phyloP scores from a whole-genome alignment of 2,888 invertebrate species.

The Syritta pipiens region DNA sequence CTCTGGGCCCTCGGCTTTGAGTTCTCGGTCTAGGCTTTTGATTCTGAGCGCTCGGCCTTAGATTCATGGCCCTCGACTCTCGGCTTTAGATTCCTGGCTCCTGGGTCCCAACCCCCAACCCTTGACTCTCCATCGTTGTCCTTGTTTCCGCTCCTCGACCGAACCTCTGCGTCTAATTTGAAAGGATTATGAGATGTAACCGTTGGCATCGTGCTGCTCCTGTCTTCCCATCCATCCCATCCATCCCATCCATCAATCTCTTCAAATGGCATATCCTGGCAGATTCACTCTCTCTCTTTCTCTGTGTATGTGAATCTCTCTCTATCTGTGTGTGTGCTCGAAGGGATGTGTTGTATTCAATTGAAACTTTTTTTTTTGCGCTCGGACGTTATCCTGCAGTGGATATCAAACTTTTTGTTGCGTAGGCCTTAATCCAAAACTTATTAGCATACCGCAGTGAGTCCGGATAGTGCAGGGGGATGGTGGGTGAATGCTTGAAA shows the following conservation, averaged over 20 bases:
- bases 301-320: background rate
- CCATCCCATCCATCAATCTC: slow-evolving; percentile 8
- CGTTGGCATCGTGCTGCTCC: slow-evolving; percentile 5
- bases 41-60: background rate
- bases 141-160: background rate
- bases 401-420: slow-evolving; percentile 6
- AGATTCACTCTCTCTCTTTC: background rate
- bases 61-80: background rate
- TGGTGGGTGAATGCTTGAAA: too few species aligned
- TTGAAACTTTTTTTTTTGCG: slow-evolving; percentile 2
- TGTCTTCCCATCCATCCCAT: background rate
- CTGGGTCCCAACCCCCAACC: background rate
- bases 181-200: slow-evolving; percentile 34
- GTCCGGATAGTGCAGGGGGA: too few species aligned
- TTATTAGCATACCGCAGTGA: slow-evolving; percentile 35
- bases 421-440: slow-evolving; percentile 25
- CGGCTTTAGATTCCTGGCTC: background rate
- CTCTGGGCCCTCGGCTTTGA: background rate
- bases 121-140: background rate
- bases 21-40: background rate
- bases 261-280: background rate
- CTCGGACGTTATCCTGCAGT: background rate
- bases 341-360: background rate
- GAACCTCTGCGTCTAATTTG: slow-evolving; percentile 28
- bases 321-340: background rate